Evolutionary conservation across 1,140 invertebrate genomes (phyloP).

Genomic region (Tetraneura akinire): DNA sequence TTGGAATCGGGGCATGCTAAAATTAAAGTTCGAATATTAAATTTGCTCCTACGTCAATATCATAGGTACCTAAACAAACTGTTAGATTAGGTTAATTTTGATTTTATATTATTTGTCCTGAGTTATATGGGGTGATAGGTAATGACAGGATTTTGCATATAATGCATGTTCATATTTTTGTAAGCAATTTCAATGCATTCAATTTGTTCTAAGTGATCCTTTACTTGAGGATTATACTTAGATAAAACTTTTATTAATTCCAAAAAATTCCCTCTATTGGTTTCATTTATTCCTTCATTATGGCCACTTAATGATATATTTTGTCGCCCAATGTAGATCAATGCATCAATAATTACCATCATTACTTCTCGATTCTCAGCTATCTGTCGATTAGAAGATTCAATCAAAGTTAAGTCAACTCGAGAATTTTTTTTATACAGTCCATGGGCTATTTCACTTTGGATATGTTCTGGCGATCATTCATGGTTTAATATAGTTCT

Average conservation of each 20-base stretch:
- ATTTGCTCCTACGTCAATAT: too few relatives aligned
- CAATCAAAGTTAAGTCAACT: not conserved
- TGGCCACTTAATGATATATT: not conserved
- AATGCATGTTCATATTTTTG: too few relatives aligned
- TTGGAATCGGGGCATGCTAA: too few relatives aligned
- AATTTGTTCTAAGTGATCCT: not conserved
- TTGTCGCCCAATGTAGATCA: not conserved
- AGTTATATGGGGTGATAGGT: too few relatives aligned
- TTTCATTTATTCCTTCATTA: not conserved
- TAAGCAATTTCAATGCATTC: not conserved
- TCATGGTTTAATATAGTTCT: not conserved
- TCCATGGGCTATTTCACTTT: not conserved
- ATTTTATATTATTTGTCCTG: too few relatives aligned
- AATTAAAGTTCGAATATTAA: too few relatives aligned
- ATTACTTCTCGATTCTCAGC: not conserved
- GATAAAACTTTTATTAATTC: not conserved
- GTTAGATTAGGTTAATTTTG: too few relatives aligned
- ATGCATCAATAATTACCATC: not conserved
- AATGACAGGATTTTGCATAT: too few relatives aligned
- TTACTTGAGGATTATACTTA: not conserved
- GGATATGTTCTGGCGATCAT: not conserved
- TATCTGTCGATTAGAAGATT: not conserved
- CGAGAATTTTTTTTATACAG: not conserved
- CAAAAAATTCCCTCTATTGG: not conserved
- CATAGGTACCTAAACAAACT: too few relatives aligned